phyloP scores from a whole-genome alignment of 2,888 invertebrate species.

The Ophion costatus region DNA sequence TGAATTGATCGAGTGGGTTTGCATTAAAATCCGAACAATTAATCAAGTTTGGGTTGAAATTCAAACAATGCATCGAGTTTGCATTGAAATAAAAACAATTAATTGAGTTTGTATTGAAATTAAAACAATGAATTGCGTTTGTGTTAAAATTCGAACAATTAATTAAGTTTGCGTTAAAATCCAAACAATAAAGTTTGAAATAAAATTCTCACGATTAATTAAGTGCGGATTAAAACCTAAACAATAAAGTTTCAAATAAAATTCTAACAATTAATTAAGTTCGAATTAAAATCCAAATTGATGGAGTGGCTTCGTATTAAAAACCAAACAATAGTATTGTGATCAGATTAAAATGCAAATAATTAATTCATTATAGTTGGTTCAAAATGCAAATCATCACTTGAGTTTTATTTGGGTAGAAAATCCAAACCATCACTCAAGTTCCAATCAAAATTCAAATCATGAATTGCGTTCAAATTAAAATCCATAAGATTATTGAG shows the following conservation, averaged over 20 bases:
- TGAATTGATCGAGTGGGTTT: not conserved
- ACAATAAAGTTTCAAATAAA: not conserved
- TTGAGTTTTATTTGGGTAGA: too few species aligned
- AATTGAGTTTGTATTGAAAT: not conserved
- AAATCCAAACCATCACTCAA: too few species aligned
- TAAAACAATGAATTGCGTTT: not conserved
- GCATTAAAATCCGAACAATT: not conserved
- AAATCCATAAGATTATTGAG: not conserved
- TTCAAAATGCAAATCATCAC: not conserved
- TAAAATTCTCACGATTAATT: not conserved
- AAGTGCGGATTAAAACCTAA: not conserved
- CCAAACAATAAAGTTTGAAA: not conserved
- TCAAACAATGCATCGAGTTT: not conserved
- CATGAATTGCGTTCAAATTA: too few species aligned
- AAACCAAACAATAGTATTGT: not conserved
- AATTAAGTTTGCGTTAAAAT: not conserved
- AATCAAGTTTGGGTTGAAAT: not conserved
- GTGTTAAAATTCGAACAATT: not conserved
- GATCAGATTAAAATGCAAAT: not conserved
- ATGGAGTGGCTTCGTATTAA: not conserved
- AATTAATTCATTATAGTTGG: not conserved
- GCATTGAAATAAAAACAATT: not conserved
- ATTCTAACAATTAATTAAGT: not conserved
- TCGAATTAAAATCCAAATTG: not conserved
- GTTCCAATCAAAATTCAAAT: too few species aligned